Evolutionary conservation across 2,888 invertebrate genomes (phyloP), one percentile per base, ranked within the genome.

Genomic region (Boloria euphrosyne): DNA sequence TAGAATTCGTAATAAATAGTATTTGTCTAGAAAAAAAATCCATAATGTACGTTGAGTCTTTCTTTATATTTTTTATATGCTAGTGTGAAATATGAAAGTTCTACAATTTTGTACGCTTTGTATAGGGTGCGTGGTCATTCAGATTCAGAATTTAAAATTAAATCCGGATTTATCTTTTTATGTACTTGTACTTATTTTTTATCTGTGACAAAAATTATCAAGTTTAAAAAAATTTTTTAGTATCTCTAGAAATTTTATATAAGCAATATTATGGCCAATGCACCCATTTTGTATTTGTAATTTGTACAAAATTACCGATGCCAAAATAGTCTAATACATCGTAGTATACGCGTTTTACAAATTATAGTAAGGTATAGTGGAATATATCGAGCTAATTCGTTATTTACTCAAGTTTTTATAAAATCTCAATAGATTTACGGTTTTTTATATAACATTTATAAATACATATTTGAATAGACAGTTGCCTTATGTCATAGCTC

Each of bases 291-390:
- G 13, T 13, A n/a, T n/a, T n/a, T n/a, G 17, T 50, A 60, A 62
- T 62, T 63, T 57, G 59, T 66, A 69, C 65, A 68, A 54, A 52
- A 64, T 51, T 57, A 46, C 61, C 69, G 67, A 62, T 68, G 71
- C 71, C 71, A 71, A 71, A 66, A 67, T 55, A 53, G 18, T 59
- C 16, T 49, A 53, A 62, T 57, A 61, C 50, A 51, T 59, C 52
- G 47, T 50, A 57, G 51, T 47, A 46, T 22, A 27, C 22, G n/a
- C n/a, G n/a, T n/a, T 44, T 27, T 5, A 31, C 31, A 7, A 7
- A 10, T 38, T 38, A 38, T 63, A 66, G 66, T 59, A 58, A 63
- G 50, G 22, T 27, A 50, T 57, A 63, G 50, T 17, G 27, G 43
- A 62, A 54, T 55, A 51, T 63, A 22, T 14, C 43, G 14, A 22